phyloP scores from a whole-genome alignment of 2,888 invertebrate genomes.

The Epicampocera succincta region DNA sequence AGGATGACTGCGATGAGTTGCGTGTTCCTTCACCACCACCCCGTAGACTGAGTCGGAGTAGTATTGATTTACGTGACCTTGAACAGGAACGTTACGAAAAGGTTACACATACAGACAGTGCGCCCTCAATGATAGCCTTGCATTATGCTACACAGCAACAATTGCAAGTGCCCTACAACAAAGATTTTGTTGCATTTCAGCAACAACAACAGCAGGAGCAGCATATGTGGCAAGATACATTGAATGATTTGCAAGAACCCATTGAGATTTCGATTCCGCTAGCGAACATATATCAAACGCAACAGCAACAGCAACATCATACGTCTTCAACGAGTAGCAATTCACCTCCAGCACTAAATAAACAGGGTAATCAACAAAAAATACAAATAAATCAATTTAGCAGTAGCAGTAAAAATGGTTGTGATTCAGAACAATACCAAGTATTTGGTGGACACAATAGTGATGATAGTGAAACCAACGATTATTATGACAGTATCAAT shows the following conservation, averaged over 20 bases:
- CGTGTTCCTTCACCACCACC: conserved; percentile 82
- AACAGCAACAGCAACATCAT: conserved; percentile 18
- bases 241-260: conserved; percentile 69
- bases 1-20: conserved; percentile 81
- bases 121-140: conserved; percentile 81
- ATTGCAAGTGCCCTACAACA: conserved; percentile 71
- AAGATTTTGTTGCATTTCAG: conserved; percentile 67
- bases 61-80: conserved; percentile 81
- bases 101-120: conserved; percentile 82
- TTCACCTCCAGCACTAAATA: conserved; percentile 49
- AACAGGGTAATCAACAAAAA: conserved; percentile 37
- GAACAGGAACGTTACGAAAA: conserved; percentile 82
- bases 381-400: conserved; percentile 33
- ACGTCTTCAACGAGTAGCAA: conserved; percentile 47
- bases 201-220: conserved; percentile 74
- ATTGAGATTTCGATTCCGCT: conserved; percentile 58
- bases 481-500: conserved; percentile 75
- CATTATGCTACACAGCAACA: conserved; percentile 76
- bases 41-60: conserved; percentile 81
- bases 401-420: conserved; percentile 68
- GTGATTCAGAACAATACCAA: conserved; percentile 69
- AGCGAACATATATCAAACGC: conserved; percentile 50
- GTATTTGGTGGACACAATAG: conserved; percentile 74
- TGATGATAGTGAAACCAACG: conserved; percentile 78
- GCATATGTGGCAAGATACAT: conserved; percentile 75